phyloP scores from a whole-genome alignment of 1,140 invertebrate genomes.

The Drosophila takahashii region DNA sequence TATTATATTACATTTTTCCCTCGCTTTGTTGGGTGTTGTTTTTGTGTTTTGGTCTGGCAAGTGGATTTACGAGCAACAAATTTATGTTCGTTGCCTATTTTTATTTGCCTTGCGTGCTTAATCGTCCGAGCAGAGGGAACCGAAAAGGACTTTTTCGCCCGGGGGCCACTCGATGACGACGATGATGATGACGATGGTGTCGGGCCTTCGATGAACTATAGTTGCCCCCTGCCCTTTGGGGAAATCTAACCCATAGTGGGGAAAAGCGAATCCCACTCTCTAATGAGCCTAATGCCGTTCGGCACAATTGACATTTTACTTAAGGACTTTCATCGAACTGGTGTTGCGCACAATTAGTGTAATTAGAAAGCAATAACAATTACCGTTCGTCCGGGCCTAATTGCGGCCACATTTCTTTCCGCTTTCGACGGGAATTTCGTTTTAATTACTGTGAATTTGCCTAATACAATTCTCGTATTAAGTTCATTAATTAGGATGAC shows the following conservation, averaged over 20 bases:
- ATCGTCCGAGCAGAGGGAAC: constrained; percentile 59
- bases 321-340: constrained; percentile 68
- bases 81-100: constrained; percentile 83
- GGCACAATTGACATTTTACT: constrained; percentile 80
- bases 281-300: constrained; percentile 67
- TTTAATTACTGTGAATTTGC: constrained; percentile 62
- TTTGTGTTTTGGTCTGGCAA: constrained; percentile 57
- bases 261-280: constrained; percentile 15
- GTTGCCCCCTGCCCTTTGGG: constrained; percentile 20
- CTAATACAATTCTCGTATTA: constrained; percentile 63
- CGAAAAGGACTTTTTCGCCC: constrained; percentile 43
- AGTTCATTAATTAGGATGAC: constrained; percentile 62
- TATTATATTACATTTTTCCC: constrained; percentile 34
- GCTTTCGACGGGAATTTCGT: constrained; percentile 25
- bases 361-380: constrained; percentile 83
- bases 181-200: constrained; percentile 21
- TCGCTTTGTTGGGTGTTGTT: constrained; percentile 39
- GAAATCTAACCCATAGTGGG: constrained; percentile 14
- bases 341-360: constrained; percentile 69
- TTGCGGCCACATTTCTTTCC: constrained; percentile 38
- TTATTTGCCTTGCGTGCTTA: constrained; percentile 82
- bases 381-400: constrained; percentile 57
- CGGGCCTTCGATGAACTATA: constrained; percentile 52
- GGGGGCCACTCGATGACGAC: constrained; percentile 38
- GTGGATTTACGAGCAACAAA: constrained; percentile 82